Evolutionary conservation across 2,113 vertebrate genomes (phyloP), one percentile per base, ranked within the genome.

Genomic region (Clarias gariepinus): DNA sequence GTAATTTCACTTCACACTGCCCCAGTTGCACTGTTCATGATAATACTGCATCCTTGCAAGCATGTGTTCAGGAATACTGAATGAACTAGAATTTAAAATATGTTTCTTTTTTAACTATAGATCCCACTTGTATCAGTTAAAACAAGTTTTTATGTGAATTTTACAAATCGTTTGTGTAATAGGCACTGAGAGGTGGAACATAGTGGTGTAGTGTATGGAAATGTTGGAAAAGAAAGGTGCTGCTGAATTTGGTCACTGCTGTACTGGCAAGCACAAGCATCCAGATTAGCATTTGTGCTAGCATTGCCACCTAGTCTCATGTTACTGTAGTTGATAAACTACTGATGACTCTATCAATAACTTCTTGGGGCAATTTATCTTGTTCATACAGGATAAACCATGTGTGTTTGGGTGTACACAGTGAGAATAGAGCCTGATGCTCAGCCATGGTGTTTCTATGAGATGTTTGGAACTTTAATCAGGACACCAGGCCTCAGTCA

Each of bases 401-500:
- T 55, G 69, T 83, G 18, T 8, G 52, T 83, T 57, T 71, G 53
- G 55, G 53, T n/a, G 23, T 76, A n/a, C 36, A 57, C 82, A 36
- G 64, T 36, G 11, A 36, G 66, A 19, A 15, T 23, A 83, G 23
- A 47, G 33, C 12, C 58, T 81, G 47, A 53, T 21, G 28, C 55
- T 47, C 58, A 30, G 47, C 28, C 25, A 33, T 3, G 12, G 52
- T 2, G 15, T 58, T 63, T 84, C 30, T 76, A 71, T n/a, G 6
- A 25, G 13, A 23, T 61, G 23, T 78, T 82, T 57, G n/a, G 76
- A 53, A 10, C n/a, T 68, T 16, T 76, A 87, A 69, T 85, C 85
- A 82, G 82, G 74, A 1, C 47, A 84, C 83, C 63, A 74, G 85
- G 64, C 18, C 69, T 30, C 21, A 2, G 61, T 90, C 76, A 76